Evolutionary conservation across 2,797 vertebrate genomes (phyloP), one percentile per base, ranked within the genome.

Genomic region (Coluber constrictor): DNA sequence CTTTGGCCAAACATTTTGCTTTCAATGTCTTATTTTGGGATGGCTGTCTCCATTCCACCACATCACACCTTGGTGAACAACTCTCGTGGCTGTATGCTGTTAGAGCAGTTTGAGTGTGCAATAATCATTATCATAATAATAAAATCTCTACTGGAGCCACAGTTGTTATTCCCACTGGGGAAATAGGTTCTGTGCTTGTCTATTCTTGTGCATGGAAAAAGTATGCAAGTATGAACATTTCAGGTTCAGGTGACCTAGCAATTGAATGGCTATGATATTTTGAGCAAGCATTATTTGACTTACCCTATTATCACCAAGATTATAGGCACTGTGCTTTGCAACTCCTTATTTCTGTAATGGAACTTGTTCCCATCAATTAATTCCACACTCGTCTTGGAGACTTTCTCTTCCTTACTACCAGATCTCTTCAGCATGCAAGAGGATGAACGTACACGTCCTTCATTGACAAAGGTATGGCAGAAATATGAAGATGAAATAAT

Each of bases 331-430:
- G 86, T 95, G 2, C 7, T 95, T 94, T 94, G 89, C 92, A 93
- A 86, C 63, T 93, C 91, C 88, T 87, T 95, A 59, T 95, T 95
- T 95, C 92, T 25, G 1, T 51, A 88, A 88, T 47, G 37, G 66
- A 92, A 79, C 96, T 89, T 18, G 92, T 96, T 97, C 90, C 92
- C 88, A 89, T 59, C 61, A 90, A 92, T 95, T 95, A 94, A 94
- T 93, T 94, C 94, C 93, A 92, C 90, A 88, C 90, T 91, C 70
- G 0, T 0, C 13, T 15, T 15, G 86, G 91, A 90, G 89, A 66
- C 91, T 96, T 96, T 96, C 47, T 66, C 93, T 89, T 79, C 56
- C 94, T 92, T 55, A 29, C 66, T 91, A 43, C 23, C 3, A 90
- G 27, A 60, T 96, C 93, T 95, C 94, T 90, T 86, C n/a, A 86